These are phyloP conservation scores for Dryoscopus gambensis DNA, from an alignment of 2,113 vertebrate genomes.

Conservation along the genomic window DNA sequence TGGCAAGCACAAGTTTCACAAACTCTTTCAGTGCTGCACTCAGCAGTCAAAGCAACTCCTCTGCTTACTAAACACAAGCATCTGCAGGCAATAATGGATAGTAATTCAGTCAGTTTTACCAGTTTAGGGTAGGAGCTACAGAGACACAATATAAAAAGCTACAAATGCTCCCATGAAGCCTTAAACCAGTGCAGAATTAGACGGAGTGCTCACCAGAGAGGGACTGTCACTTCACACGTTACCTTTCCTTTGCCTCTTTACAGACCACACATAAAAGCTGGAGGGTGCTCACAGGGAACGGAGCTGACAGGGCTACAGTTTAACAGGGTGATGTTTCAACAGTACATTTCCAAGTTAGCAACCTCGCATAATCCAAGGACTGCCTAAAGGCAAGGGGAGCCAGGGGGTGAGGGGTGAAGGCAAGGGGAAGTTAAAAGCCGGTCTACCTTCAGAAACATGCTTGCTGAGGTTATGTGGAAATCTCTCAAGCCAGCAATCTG, in stretches of 20 bases:
- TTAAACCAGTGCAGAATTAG: background rate
- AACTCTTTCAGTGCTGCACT: background rate
- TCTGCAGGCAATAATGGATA: background rate
- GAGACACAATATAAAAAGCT: background rate
- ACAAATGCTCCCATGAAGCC: background rate
- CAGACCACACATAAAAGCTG: background rate
- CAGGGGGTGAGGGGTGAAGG: background rate
- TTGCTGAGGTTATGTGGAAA: background rate
- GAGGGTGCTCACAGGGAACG: background rate
- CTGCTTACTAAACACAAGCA: background rate
- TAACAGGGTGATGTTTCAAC: constrained; percentile 31
- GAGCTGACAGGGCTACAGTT: background rate
- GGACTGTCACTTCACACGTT: background rate
- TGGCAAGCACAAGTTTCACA: background rate
- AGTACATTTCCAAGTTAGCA: constrained; percentile 29
- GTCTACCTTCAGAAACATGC: background rate
- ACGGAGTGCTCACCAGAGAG: background rate
- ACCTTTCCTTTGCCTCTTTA: background rate
- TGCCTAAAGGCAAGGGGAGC: background rate
- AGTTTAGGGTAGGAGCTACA: background rate
- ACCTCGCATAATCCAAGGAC: background rate
- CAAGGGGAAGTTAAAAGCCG: constrained; percentile 9
- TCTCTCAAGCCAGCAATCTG: background rate
- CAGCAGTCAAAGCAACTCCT: background rate
- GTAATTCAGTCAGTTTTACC: background rate